Base-by-base conservation (phyloP, 2,113 vertebrate genomes). In the Pseudolaguvia tuberculata region DNA sequence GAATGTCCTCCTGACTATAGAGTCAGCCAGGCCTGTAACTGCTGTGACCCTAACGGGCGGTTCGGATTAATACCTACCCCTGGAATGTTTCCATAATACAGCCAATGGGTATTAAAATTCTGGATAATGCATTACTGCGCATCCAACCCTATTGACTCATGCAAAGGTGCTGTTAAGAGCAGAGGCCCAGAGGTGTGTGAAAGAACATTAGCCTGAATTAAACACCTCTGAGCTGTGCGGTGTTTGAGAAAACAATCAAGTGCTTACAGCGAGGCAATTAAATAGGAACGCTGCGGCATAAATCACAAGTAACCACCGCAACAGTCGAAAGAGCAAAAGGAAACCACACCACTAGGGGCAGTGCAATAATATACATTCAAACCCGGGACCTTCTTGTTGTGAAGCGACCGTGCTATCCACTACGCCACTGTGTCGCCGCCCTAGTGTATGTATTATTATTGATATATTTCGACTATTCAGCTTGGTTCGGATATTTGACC, bases 401-500 rank as follows among this genome's bases (percentile, higher is more conserved):
- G 31, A 35, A 6, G 31, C 3, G 6, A 35, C 31, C 6, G 31
- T 35, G 31, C 31, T 35, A 35, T 4, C 31, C 31, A 35, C 31
- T 6, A 35, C 31, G 31, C 31, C 31, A 35, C 31, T 42, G 39
- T 42, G 4, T 9, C 9, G 39, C 4, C 39, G 6, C 31, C 6
- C 6, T 35, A 35, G 3, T 4, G 3, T 35, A 35, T 35, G 6
- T 35, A 35, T 35, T 35, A 35, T 35, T 35, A 35, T 35, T 35
- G 6, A 4, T 35, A 35, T 35, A 35, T 35, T 35, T 35, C 3
- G 3, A 50, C 72, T 12, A 58, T 71, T 47, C 63, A n/a, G 15
- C 39, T 42, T n/a, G 47, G 72, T 18, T 15, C 2, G 25, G 17
- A 56, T n/a, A 18, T 20, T 87, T 83, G 84, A 98, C 96, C 96